These are phyloP conservation scores for sheep (Ovis aries) DNA, from an alignment of 2,113 vertebrate species.

Conservation along the genomic window DNA sequence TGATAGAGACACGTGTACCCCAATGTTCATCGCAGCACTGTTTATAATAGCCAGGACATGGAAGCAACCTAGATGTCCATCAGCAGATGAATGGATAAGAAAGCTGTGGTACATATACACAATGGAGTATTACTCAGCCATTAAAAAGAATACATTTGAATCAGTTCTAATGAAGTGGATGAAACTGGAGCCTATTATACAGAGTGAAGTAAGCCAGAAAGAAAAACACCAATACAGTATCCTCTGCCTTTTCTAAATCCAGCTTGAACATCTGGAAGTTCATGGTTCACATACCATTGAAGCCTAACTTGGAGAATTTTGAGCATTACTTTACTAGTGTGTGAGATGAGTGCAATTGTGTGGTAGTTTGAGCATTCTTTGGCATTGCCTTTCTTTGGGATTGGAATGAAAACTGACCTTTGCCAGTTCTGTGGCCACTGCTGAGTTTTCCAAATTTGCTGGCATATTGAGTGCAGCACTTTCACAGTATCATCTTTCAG, in stretches of 20 bases:
- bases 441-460: neutral
- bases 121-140: too few species aligned
- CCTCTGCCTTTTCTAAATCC: neutral
- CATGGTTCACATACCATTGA: neutral
- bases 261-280: neutral
- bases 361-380: neutral
- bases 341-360: neutral
- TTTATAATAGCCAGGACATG: too few species aligned
- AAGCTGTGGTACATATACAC: too few species aligned
- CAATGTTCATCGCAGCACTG: too few species aligned
- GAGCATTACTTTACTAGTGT: neutral
- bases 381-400: neutral
- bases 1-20: too few species aligned
- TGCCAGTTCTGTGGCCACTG: neutral
- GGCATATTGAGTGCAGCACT: neutral
- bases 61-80: too few species aligned
- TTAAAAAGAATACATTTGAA: too few species aligned
- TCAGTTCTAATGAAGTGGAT: too few species aligned
- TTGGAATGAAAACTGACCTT: neutral
- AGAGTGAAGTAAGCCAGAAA: too few species aligned
- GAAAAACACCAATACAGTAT: too few species aligned
- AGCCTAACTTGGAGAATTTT: neutral
- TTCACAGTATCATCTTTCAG: neutral
- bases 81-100: too few species aligned
- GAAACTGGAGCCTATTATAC: too few species aligned